A percentile compares a stretch with the other conserved stretches of the same genome.
These are phyloP conservation scores for Pollenia griseotomentosa DNA, from an alignment of 2,888 invertebrate species.

Conservation along the genomic window DNA sequence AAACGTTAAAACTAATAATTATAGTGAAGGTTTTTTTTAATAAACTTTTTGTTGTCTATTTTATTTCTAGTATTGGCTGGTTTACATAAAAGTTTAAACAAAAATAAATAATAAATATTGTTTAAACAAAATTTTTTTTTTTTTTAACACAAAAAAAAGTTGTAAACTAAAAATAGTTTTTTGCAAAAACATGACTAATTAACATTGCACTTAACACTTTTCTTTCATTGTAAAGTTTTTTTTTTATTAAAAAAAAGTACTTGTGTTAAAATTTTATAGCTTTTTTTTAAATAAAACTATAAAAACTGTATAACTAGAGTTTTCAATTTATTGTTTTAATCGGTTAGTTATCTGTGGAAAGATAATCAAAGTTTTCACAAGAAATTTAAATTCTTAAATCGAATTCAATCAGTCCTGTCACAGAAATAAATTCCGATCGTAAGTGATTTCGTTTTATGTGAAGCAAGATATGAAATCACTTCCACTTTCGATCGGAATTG, in stretches of 20 bases:
- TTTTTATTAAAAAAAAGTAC: background rate
- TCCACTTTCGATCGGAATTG: too few relatives aligned
- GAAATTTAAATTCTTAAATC: too few relatives aligned
- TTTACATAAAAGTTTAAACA: slow-evolving; percentile 16
- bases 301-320: too few relatives aligned
- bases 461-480: too few relatives aligned
- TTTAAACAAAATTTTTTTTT: background rate
- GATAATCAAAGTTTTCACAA: too few relatives aligned
- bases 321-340: too few relatives aligned
- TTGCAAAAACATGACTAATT: slow-evolving; percentile 24
- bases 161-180: background rate
- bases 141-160: too few relatives aligned
- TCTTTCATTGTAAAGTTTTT: slow-evolving; percentile 10
- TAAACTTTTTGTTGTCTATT: background rate
- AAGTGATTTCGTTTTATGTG: too few relatives aligned
- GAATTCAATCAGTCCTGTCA: too few relatives aligned
- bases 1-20: slow-evolving; percentile 1
- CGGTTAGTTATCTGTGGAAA: too few relatives aligned
- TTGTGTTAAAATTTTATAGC: background rate
- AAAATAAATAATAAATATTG: background rate
- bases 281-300: too few relatives aligned
- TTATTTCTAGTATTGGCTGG: background rate
- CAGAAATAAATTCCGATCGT: too few relatives aligned
- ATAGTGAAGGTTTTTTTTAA: background rate
- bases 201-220: slow-evolving; percentile 38